Conservation (phyloP, 2,888 invertebrate species). For the Netelia fuscicornis region DNA sequence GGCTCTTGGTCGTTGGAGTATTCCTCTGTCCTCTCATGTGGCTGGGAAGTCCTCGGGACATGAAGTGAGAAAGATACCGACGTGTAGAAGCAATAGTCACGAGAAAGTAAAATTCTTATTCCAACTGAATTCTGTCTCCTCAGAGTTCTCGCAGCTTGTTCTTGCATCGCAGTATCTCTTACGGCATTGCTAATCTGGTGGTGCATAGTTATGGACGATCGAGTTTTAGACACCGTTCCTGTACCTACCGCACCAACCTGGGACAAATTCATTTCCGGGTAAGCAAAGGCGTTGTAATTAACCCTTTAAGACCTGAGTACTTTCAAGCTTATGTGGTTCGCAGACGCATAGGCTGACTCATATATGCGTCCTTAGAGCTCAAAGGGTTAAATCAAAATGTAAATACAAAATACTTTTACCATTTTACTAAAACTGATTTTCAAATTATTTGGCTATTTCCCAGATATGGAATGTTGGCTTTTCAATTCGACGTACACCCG, state of each 20-base stretch:
- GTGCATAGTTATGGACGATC: slow-evolving; percentile 86
- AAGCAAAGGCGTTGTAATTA: slow-evolving; percentile 34
- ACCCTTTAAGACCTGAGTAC: neutral
- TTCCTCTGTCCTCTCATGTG: slow-evolving; percentile 93
- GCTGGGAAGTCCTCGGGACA: slow-evolving; percentile 96
- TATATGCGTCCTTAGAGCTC: too few species aligned
- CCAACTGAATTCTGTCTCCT: slow-evolving; percentile 68
- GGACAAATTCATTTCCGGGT: slow-evolving; percentile 84
- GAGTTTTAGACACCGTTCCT: slow-evolving; percentile 80
- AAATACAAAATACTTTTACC: neutral
- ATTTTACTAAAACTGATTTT: neutral
- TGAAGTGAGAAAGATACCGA: slow-evolving; percentile 89
- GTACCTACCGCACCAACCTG: slow-evolving; percentile 83
- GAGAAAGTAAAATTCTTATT: slow-evolving; percentile 23
- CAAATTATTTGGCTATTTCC: slow-evolving; percentile 21
- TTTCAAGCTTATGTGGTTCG: too few species aligned
- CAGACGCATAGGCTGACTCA: neutral
- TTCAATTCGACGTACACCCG: slow-evolving; percentile 93
- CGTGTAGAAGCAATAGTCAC: slow-evolving; percentile 16
- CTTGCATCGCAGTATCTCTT: slow-evolving; percentile 88
- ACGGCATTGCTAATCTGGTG: slow-evolving; percentile 89
- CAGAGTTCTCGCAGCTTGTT: slow-evolving; percentile 89
- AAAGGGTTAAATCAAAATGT: neutral
- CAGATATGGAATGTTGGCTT: slow-evolving; percentile 84
- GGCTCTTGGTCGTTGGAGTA: slow-evolving; percentile 91